Conservation (phyloP, 2,797 vertebrate genomes). For the Macropus fuliginosus region DNA sequence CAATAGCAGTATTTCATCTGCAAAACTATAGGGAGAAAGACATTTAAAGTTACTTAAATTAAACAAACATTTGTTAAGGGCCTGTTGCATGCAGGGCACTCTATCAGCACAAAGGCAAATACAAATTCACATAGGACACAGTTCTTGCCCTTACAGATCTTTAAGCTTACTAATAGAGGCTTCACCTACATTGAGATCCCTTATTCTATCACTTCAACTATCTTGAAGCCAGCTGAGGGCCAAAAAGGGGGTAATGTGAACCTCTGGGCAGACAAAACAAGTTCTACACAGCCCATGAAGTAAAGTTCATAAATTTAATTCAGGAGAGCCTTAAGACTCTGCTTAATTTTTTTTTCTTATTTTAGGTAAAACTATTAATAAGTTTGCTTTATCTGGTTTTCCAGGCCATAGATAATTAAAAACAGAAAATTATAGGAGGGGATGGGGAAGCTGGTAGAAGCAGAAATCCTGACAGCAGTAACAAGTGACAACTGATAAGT, state of each 20-base stretch:
- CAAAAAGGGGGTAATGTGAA: slow-evolving; percentile 26
- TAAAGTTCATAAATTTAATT: slow-evolving; percentile 6
- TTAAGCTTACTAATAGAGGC: not conserved
- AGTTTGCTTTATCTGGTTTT: slow-evolving; percentile 22
- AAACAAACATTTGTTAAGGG: not conserved
- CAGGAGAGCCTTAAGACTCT: not conserved
- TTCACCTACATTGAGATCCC: slow-evolving; percentile 27
- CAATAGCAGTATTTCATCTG: not conserved
- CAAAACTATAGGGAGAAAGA: not conserved
- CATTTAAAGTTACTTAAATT: not conserved
- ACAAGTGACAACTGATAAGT: slow-evolving; percentile 35
- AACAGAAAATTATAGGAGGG: slow-evolving; percentile 58
- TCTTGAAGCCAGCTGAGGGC: slow-evolving; percentile 22
- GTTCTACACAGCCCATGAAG: slow-evolving; percentile 1
- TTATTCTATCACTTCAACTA: slow-evolving; percentile 40
- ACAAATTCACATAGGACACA: not conserved
- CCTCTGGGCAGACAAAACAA: slow-evolving; percentile 29
- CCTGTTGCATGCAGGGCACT: not conserved
- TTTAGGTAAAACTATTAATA: slow-evolving; percentile 53
- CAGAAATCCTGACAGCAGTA: slow-evolving; percentile 43
- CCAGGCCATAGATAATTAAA: slow-evolving; percentile 44
- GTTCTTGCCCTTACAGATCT: not conserved
- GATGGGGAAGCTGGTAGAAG: slow-evolving; percentile 31
- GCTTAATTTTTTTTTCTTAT: slow-evolving; percentile 12
- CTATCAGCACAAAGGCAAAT: not conserved